phyloP scores from a whole-genome alignment of 2,888 invertebrate genomes.

The Dermolepida albohirtum region DNA sequence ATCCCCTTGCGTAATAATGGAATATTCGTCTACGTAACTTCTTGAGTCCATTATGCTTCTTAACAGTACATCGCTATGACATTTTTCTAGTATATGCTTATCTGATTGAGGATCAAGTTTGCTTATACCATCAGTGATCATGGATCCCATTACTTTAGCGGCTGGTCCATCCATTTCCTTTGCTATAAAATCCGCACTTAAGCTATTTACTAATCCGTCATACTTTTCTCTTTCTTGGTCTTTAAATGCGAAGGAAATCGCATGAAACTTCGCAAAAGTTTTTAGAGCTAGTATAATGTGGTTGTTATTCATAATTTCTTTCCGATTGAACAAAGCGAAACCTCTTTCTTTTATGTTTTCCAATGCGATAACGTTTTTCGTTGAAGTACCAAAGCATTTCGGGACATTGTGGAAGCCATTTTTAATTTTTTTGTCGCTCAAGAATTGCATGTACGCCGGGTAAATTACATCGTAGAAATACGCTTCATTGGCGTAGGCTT shows the following conservation, averaged over 20 bases:
- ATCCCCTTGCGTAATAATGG: conserved; percentile 48
- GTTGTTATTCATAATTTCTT: conserved; percentile 37
- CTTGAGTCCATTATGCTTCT: not conserved
- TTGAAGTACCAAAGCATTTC: conserved; percentile 40
- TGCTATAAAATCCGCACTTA: not conserved
- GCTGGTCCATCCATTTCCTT: not conserved
- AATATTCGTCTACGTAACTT: conserved; percentile 41
- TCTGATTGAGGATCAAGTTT: conserved; percentile 1
- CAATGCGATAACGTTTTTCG: conserved; percentile 33
- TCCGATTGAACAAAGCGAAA: conserved; percentile 39
- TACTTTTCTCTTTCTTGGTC: conserved; percentile 38
- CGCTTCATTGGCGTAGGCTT: conserved; percentile 40
- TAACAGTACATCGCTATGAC: not conserved
- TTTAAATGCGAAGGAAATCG: conserved; percentile 38
- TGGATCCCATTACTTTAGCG: not conserved
- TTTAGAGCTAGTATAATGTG: conserved; percentile 39
- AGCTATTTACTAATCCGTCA: conserved; percentile 30
- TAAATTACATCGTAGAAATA: conserved; percentile 41
- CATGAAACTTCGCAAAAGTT: conserved; percentile 44
- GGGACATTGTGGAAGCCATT: conserved; percentile 33
- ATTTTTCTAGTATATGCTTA: conserved; percentile 1
- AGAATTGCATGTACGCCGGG: conserved; percentile 35
- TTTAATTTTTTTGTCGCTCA: conserved; percentile 16
- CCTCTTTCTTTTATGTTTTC: conserved; percentile 43
- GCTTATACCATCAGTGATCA: conserved; percentile 3